A percentile compares a stretch with the other conserved stretches of the same genome.
phyloP scores from a whole-genome alignment of 2,888 invertebrate species.

The Stenurella melanura region DNA sequence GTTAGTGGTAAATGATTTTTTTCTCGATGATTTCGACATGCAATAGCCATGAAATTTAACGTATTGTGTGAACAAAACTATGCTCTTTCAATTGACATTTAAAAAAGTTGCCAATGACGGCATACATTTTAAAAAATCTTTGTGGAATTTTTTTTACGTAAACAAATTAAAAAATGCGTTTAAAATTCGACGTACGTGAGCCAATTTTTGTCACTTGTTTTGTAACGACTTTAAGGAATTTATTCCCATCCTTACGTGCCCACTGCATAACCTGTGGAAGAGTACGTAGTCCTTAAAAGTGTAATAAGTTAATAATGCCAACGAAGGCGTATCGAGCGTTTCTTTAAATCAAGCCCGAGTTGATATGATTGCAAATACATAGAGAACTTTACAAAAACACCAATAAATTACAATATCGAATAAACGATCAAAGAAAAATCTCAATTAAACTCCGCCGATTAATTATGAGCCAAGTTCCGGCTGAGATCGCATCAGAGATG shows the following conservation, averaged over 20 bases:
- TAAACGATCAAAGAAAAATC: slow-evolving; percentile 71
- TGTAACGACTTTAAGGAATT: too few relatives aligned
- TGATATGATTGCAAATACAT: slow-evolving; percentile 62
- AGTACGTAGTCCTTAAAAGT: not conserved
- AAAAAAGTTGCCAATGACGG: too few relatives aligned
- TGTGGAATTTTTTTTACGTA: too few relatives aligned
- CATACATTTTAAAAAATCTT: too few relatives aligned
- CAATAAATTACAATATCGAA: slow-evolving; percentile 70
- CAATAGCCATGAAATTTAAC: too few relatives aligned
- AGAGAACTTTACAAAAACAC: slow-evolving; percentile 64
- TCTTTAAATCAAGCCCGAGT: slow-evolving; percentile 32
- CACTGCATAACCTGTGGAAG: not conserved
- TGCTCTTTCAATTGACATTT: too few relatives aligned
- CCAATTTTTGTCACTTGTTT: too few relatives aligned
- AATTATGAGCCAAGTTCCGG: slow-evolving; percentile 71
- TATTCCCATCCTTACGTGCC: not conserved
- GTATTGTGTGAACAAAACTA: too few relatives aligned
- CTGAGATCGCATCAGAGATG: slow-evolving; percentile 69
- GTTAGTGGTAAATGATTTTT: too few relatives aligned
- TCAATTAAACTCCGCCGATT: slow-evolving; percentile 72
- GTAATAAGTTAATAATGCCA: not conserved
- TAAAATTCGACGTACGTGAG: too few relatives aligned
- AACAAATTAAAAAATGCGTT: too few relatives aligned
- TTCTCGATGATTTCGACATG: too few relatives aligned
- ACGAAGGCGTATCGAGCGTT: slow-evolving; percentile 3